These are phyloP conservation scores for Idris sp. DNA, from an alignment of 1,140 invertebrate genomes.

Conservation along the genomic window DNA sequence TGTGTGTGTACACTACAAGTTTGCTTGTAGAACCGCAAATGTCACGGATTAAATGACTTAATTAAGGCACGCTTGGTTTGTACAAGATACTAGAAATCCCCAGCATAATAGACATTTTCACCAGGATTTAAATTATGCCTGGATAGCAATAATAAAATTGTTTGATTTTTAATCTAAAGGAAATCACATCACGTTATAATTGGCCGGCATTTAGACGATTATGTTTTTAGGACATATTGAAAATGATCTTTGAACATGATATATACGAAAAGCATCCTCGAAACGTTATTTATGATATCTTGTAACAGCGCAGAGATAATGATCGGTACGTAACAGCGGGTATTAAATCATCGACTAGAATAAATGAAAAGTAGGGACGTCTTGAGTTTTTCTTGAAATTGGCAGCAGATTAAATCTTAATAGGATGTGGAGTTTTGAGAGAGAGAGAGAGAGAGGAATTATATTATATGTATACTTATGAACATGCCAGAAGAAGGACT, in stretches of 20 bases:
- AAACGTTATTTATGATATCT: constrained; percentile 57
- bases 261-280: constrained; percentile 52
- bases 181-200: constrained; percentile 48
- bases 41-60: constrained; percentile 42
- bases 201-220: constrained; percentile 28
- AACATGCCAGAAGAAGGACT: not conserved
- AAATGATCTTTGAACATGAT: constrained; percentile 42
- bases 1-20: no score
- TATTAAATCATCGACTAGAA: constrained; percentile 53
- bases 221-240: constrained; percentile 49
- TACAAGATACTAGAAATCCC: no score
- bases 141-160: constrained; percentile 36
- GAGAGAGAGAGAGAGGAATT: no score
- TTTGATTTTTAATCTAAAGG: constrained; percentile 43
- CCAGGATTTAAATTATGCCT: constrained; percentile 24
- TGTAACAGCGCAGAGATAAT: constrained; percentile 54
- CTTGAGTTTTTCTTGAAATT: constrained; percentile 58
- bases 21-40: no score
- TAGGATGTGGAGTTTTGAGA: constrained; percentile 47
- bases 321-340: constrained; percentile 39
- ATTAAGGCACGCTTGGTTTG: no score
- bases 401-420: constrained; percentile 61
- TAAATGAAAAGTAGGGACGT: constrained; percentile 52
- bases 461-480: no score
- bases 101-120: constrained; percentile 24